Base-by-base conservation (phyloP, 1,140 invertebrate genomes). In the Mactra quadrangularis region DNA sequence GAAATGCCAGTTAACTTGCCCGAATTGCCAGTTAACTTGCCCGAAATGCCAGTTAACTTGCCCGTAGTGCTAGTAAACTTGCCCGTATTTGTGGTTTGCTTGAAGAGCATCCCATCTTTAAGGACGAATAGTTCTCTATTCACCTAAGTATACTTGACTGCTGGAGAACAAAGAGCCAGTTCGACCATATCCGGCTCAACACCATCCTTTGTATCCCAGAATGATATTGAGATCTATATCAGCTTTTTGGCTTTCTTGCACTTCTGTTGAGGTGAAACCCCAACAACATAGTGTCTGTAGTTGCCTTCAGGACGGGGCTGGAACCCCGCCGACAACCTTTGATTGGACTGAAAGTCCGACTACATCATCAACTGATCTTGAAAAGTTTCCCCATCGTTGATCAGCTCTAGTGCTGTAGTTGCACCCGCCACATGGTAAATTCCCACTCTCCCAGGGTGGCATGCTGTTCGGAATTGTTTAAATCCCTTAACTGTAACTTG, bases 371-470 rank as follows among this genome's bases (percentile, higher is more conserved):
- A 72, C 27, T 15, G 25, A 27, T 11, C 29, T 33, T 52, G 27
- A 19, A 53, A 33, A 55, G 0, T 15, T 9, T 0, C 19, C 11
- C 70, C 47, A 72, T n/a, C 31, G 27, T 17, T 55, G 25, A 53
- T 72, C 38, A 1, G 70, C 52, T 6, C 47, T 1, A 3, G 11
- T 17, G 31, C 70, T 55, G n/a, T 72, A 72, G 7, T 53, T 1
- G 19, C 70, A 72, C 17, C 70, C 47, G 0, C 25, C 25, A 31
- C 70, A 72, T 27, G 70, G 70, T 50, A 72, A 72, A 33, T 72
- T 50, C 2, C 22, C n/a, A n/a, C n/a, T n/a, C n/a, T 31, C 3
- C 33, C 13, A 7, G 55, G 3, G 13, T 31, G 25, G 3, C 9
- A 29, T 53, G 50, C 17, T 11, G 50, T 22, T 53, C 25, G 17